Conservation (phyloP, 2,888 invertebrate genomes). For the Drosophila birchii region DNA sequence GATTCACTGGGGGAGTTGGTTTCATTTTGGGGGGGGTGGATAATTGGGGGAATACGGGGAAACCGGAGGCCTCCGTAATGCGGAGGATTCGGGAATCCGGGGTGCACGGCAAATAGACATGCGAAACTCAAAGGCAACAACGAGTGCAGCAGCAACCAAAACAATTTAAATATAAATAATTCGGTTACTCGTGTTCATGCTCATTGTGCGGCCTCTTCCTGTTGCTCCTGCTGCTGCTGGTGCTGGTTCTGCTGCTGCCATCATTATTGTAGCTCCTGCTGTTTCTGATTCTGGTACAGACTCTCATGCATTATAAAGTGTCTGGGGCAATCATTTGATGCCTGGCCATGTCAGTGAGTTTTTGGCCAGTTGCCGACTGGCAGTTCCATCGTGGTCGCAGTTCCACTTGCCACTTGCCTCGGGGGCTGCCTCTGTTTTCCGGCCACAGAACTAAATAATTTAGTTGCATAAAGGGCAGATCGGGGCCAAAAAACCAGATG, state of each 20-base stretch:
- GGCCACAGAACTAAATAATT: conserved; percentile 76
- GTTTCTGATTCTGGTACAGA: conserved; percentile 40
- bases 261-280: conserved; percentile 56
- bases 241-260: conserved; percentile 37
- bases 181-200: conserved; percentile 74
- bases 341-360: conserved; percentile 68
- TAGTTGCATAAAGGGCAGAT: conserved; percentile 67
- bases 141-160: conserved; percentile 62
- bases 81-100: conserved; percentile 1
- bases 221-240: conserved; percentile 39
- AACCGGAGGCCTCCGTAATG: neutral
- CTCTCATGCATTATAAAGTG: conserved; percentile 81
- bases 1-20: conserved; percentile 20
- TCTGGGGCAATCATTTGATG: conserved; percentile 78
- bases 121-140: conserved; percentile 60
- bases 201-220: conserved; percentile 67
- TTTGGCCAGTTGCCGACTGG: conserved; percentile 47
- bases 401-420: conserved; percentile 46
- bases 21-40: neutral
- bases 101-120: conserved; percentile 52
- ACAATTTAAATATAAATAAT: conserved; percentile 79
- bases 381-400: conserved; percentile 40
- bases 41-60: neutral
- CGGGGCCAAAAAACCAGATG: conserved; percentile 38
- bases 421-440: conserved; percentile 24